Conservation (phyloP, 2,888 invertebrate species). For the Leucoptera coffeella region DNA sequence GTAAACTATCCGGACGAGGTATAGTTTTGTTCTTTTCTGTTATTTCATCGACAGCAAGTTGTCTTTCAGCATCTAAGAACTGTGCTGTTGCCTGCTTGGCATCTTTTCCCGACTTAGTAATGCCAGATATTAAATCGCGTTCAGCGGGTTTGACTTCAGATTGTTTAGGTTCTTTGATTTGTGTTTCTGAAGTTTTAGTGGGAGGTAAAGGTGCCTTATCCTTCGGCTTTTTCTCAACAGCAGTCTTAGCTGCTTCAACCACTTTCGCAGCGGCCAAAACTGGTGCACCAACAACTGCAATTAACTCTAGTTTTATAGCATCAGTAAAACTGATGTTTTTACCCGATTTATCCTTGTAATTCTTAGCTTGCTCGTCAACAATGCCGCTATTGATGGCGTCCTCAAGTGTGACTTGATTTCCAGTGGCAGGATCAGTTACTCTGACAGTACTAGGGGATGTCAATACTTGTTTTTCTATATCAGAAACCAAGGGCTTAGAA, state of each 20-base stretch:
- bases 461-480: too few species aligned
- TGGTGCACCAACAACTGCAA: conserved; percentile 71
- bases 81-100: conserved; percentile 26
- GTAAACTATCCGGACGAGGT: conserved; percentile 16
- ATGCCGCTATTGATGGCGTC: conserved; percentile 75
- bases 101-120: conserved; percentile 17
- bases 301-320: conserved; percentile 69
- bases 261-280: conserved; percentile 63
- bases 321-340: conserved; percentile 64
- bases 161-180: not conserved
- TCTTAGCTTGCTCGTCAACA: conserved; percentile 64
- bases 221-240: conserved; percentile 47
- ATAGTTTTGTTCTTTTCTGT: conserved; percentile 38
- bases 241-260: conserved; percentile 55
- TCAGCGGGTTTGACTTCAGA: conserved; percentile 1
- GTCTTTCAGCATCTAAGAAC: conserved; percentile 39
- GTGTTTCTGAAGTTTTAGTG: conserved; percentile 6
- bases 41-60: conserved; percentile 40
- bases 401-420: conserved; percentile 60
- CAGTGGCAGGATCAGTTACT: conserved; percentile 64
- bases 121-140: conserved; percentile 12
- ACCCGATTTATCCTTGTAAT: conserved; percentile 60
- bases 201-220: too few species aligned
- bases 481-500: too few species aligned
- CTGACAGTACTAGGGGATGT: too few species aligned